phyloP scores from a whole-genome alignment of 2,113 vertebrate genomes.

The Donacobius atricapilla region DNA sequence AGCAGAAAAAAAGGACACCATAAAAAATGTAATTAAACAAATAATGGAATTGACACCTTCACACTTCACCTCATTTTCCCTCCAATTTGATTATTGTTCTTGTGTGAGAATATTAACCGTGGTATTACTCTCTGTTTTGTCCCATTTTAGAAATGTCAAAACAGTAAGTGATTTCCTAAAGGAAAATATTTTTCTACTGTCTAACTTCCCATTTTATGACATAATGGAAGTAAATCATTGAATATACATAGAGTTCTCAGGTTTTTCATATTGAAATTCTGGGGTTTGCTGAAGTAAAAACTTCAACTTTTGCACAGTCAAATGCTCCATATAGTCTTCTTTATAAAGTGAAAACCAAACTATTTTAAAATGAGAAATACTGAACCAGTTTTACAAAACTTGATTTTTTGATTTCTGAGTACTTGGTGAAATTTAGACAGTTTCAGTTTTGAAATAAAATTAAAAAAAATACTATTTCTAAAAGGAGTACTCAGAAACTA shows the following conservation, averaged over 20 bases:
- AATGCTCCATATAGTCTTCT: background rate
- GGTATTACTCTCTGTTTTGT: background rate
- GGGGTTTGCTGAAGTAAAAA: background rate
- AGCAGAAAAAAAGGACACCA: background rate
- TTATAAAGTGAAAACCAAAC: background rate
- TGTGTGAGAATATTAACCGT: constrained; percentile 7
- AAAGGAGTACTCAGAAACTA: background rate
- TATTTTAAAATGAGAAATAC: background rate
- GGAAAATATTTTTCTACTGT: background rate
- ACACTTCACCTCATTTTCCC: constrained; percentile 48
- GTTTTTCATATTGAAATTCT: background rate
- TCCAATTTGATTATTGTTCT: constrained; percentile 13
- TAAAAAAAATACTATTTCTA: background rate
- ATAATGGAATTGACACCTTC: background rate
- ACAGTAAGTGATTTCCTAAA: constrained; percentile 36
- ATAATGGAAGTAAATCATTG: constrained; percentile 10
- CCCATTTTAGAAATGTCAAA: constrained; percentile 51
- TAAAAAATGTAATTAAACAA: constrained; percentile 4
- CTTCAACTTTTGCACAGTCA: background rate
- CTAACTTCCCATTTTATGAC: background rate
- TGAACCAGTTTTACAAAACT: background rate
- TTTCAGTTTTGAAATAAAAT: background rate
- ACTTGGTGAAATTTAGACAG: background rate
- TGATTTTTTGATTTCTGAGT: background rate
- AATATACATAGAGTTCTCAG: background rate